Percentiles rank a stretch among this genome's conserved stretches.
These are phyloP conservation scores for Limonius californicus DNA, from an alignment of 1,140 invertebrate genomes.

Conservation along the genomic window DNA sequence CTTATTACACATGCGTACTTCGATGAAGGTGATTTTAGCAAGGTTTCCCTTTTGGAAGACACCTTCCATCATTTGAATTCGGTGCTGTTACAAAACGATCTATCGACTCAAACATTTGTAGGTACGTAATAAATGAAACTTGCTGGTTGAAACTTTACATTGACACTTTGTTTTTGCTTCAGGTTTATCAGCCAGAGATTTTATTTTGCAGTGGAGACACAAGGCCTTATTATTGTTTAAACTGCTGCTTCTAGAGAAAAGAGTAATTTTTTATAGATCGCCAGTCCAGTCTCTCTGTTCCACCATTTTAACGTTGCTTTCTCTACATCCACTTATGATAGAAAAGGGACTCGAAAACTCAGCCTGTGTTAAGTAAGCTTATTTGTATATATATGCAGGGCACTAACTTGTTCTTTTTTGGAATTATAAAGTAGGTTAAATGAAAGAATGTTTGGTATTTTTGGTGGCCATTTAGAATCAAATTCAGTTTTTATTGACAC, in stretches of 20 bases:
- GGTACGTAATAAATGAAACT: not conserved
- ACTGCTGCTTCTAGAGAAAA: slow-evolving; percentile 83
- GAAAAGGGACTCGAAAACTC: slow-evolving; percentile 83
- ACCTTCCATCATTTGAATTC: slow-evolving; percentile 90
- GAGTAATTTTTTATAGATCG: slow-evolving; percentile 88
- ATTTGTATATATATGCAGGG: too few species aligned
- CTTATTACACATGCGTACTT: slow-evolving; percentile 97
- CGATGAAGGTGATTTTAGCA: slow-evolving; percentile 89
- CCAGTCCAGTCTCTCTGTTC: slow-evolving; percentile 88
- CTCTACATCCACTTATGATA: slow-evolving; percentile 84
- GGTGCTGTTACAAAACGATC: slow-evolving; percentile 70
- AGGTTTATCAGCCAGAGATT: slow-evolving; percentile 76
- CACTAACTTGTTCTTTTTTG: too few species aligned
- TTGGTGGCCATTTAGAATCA: too few species aligned
- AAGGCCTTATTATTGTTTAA: slow-evolving; percentile 94
- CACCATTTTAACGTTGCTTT: slow-evolving; percentile 82
- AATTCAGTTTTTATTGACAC: too few species aligned
- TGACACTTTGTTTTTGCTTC: slow-evolving; percentile 39
- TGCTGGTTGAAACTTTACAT: not conserved
- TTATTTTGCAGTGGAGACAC: slow-evolving; percentile 84
- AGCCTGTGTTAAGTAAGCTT: slow-evolving; percentile 69
- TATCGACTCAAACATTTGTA: slow-evolving; percentile 68
- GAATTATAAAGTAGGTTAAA: too few species aligned
- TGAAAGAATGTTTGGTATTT: too few species aligned
- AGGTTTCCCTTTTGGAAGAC: slow-evolving; percentile 85